phyloP scores from a whole-genome alignment of 2,888 invertebrate genomes.

The Auanema sp. region DNA sequence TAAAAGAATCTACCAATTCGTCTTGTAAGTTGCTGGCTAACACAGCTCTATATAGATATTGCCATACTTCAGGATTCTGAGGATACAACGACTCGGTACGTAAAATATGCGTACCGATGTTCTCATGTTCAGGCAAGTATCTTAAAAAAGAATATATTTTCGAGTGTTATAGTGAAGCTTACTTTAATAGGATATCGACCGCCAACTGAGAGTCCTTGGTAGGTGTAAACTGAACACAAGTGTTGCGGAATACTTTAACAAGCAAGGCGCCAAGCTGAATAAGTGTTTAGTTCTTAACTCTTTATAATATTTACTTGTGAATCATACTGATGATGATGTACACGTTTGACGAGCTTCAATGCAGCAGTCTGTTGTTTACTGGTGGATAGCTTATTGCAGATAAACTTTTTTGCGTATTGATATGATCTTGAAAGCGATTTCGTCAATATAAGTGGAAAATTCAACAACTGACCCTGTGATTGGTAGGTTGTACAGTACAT shows the following conservation, averaged over 20 bases:
- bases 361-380: conserved; percentile 26
- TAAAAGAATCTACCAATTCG: conserved; percentile 23
- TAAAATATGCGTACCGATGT: conserved; percentile 45
- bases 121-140: conserved; percentile 42
- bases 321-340: conserved; percentile 25
- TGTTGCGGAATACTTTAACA: conserved; percentile 48
- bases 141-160: conserved; percentile 21
- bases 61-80: conserved; percentile 45
- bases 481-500: conserved; percentile 38
- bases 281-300: background rate
- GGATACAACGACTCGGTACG: conserved; percentile 38
- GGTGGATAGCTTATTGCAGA: conserved; percentile 22
- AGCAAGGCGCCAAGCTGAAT: conserved; percentile 34
- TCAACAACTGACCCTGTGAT: conserved; percentile 19
- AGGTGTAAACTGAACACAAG: conserved; percentile 35
- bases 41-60: conserved; percentile 45
- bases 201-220: conserved; percentile 43
- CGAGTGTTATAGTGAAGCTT: no score
- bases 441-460: no score
- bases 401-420: conserved; percentile 22
- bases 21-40: conserved; percentile 28
- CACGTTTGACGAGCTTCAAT: conserved; percentile 26
- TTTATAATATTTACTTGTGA: conserved; percentile 20
- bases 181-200: conserved; percentile 43
- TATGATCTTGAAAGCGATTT: conserved; percentile 21